These are phyloP conservation scores for Nibea coibor DNA, from an alignment of 2,113 vertebrate species.

Conservation along the genomic window DNA sequence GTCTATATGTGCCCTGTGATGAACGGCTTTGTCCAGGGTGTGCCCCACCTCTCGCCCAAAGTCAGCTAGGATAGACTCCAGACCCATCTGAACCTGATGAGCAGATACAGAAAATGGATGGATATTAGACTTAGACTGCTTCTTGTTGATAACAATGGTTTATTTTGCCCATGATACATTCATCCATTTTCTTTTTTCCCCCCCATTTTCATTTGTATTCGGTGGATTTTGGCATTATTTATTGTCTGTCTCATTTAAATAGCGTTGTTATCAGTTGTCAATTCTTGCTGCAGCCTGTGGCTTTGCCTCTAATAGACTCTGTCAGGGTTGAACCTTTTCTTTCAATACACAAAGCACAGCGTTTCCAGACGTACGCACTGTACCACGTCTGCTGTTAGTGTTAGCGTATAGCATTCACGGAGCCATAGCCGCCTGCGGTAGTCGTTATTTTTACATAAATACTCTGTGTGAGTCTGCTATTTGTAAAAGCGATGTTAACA, in stretches of 20 bases:
- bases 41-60: too few species aligned
- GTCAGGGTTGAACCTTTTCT: not conserved
- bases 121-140: not conserved
- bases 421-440: not conserved
- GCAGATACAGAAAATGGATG: too few species aligned
- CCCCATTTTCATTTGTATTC: not conserved
- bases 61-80: too few species aligned
- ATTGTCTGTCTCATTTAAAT: not conserved
- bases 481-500: slow-evolving; percentile 34
- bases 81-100: too few species aligned
- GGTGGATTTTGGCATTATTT: not conserved
- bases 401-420: not conserved
- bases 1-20: too few species aligned
- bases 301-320: not conserved
- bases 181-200: too few species aligned
- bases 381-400: not conserved
- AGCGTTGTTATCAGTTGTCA: not conserved
- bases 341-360: not conserved
- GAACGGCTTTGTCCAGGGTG: too few species aligned
- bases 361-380: not conserved
- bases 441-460: not conserved
- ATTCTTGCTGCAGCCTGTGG: not conserved
- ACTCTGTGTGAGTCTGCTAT: slow-evolving; percentile 1
- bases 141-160: not conserved
- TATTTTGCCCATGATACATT: not conserved